Evolutionary conservation across 1,140 invertebrate genomes (phyloP).

Genomic region (Batillaria attramentaria): DNA sequence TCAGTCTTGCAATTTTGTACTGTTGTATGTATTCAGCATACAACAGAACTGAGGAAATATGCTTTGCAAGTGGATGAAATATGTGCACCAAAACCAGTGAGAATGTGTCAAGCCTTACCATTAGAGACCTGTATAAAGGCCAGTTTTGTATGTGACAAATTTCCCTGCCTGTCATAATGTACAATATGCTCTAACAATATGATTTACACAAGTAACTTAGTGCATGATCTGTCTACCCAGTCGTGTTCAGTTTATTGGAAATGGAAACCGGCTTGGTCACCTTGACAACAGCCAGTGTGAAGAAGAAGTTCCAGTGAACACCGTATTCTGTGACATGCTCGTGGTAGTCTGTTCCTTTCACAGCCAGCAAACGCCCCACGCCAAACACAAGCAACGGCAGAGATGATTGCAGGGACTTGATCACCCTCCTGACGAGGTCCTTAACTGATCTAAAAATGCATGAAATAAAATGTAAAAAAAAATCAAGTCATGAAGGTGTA

Average conservation of each 20-base stretch:
- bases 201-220: too few species aligned
- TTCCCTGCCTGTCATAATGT: too few species aligned
- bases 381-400: conserved; percentile 77
- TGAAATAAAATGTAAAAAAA: conserved; percentile 13
- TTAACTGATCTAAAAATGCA: conserved; percentile 15
- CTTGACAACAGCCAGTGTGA: conserved; percentile 89
- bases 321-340: conserved; percentile 94
- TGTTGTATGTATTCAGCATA: not conserved
- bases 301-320: conserved; percentile 97
- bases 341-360: conserved; percentile 81
- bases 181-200: not conserved
- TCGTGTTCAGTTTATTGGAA: too few species aligned
- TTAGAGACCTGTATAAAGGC: too few species aligned
- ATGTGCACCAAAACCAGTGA: too few species aligned
- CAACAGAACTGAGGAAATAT: too few species aligned
- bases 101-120: too few species aligned
- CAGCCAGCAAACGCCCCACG: conserved; percentile 75
- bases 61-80: too few species aligned
- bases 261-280: conserved; percentile 62
- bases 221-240: too few species aligned
- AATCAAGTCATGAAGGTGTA: too few species aligned
- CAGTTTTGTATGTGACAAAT: too few species aligned
- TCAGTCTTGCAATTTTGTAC: not conserved
- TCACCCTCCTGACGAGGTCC: conserved; percentile 19
- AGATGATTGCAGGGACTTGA: conserved; percentile 47